Evolutionary conservation across 1,140 invertebrate genomes (phyloP), one percentile per base, ranked within the genome.

Genomic region (Bombus difficillimus): DNA sequence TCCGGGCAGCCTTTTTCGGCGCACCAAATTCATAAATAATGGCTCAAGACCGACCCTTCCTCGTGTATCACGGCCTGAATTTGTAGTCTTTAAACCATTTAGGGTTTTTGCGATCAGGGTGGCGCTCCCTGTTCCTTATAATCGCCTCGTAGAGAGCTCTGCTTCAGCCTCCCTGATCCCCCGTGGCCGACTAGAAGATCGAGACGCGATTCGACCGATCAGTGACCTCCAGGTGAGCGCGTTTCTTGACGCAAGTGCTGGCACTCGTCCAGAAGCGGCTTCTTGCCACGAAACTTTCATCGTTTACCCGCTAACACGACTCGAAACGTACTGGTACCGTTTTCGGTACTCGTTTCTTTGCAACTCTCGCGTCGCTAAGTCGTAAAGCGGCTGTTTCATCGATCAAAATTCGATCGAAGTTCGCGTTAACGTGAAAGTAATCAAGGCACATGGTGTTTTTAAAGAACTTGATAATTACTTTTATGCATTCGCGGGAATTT

Each of bases 11-110:
- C 92, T 93, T 92, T 91, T 92, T 90, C 88, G 86, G 75, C 82
- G 88, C 85, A 91, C 86, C 88, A 93, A 93, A 92, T 93, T 93
- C 93, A 93, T 93, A 93, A 93, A 93, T 93, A 93, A 93, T 93
- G 92, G 91, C 88, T 92, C 92, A 93, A 92, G 89, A 91, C 85
- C 84, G 83, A 83, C 80, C 76, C 83, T 88, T 73, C 86, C 90
- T 91, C 88, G 87, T 92, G 91, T 88, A 92, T 93, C 91, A 89
- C 86, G 75, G 84, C 68, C 86, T 90, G 89, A 91, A 93, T 93
- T 93, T 93, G 92, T 93, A 92, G 88, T 93, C 93, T 92, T 93
- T 93, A 92, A 92, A 82, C 92, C 92, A 90, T 93, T 93, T 93
- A 93, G 90, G 91, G 92, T 93, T 93, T 93, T 93, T 93, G 91